Conservation (phyloP, 2,113 vertebrate species). For the Sinocyclocheilus grahami region DNA sequence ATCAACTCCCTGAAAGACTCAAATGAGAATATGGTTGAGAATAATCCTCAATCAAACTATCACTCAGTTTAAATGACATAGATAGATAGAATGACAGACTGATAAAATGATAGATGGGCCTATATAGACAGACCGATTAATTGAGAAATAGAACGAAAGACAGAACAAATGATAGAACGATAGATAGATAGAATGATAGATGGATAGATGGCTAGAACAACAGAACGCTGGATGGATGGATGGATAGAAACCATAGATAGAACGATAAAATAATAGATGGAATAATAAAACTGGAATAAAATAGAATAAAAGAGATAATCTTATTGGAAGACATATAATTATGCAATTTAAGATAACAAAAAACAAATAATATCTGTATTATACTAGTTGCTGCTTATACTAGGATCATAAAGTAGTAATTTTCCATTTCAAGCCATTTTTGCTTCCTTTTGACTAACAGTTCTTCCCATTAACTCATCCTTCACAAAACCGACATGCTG, state of each 20-base stretch:
- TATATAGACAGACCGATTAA: neutral
- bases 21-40: neutral
- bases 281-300: too few relatives aligned
- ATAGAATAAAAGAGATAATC: too few relatives aligned
- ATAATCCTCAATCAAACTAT: neutral
- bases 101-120: neutral
- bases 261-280: too few relatives aligned
- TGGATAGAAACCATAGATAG: neutral
- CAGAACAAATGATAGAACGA: neutral
- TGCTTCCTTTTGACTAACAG: neutral
- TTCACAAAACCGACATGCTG: neutral
- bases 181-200: too few relatives aligned
- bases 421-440: slow-evolving; percentile 11
- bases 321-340: neutral
- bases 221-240: neutral
- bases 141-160: neutral
- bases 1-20: neutral
- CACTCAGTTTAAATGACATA: neutral
- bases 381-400: neutral
- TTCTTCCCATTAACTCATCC: neutral
- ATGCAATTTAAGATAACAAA: neutral
- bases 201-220: too few relatives aligned
- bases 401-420: neutral
- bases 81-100: neutral
- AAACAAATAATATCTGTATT: neutral